Evolutionary conservation across 1,140 invertebrate species (phyloP).

Genomic region (Zaprionus lachaisei): DNA sequence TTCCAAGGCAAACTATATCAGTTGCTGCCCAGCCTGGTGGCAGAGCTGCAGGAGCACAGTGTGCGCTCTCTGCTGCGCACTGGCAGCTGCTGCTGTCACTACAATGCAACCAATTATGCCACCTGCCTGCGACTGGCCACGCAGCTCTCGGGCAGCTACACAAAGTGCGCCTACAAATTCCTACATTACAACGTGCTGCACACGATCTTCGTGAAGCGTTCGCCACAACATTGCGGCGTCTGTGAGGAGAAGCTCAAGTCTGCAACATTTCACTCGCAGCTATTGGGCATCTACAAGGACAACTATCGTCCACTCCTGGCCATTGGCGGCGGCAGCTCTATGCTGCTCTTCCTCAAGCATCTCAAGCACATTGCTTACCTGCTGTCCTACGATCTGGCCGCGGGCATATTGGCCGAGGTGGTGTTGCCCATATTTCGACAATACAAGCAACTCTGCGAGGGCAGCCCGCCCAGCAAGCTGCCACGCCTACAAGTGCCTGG

Average conservation of each 20-base stretch:
- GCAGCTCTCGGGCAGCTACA: conserved; percentile 54
- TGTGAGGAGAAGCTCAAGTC: conserved; percentile 78
- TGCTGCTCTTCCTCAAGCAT: conserved; percentile 74
- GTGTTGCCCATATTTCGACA: conserved; percentile 74
- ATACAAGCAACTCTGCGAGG: conserved; percentile 57
- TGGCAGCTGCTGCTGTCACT: conserved; percentile 79
- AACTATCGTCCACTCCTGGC: conserved; percentile 51
- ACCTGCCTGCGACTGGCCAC: conserved; percentile 60
- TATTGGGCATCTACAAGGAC: conserved; percentile 66
- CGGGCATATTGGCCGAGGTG: conserved; percentile 74
- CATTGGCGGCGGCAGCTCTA: conserved; percentile 17
- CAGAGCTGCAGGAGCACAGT: conserved; percentile 66
- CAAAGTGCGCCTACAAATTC: conserved; percentile 79
- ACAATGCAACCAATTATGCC: conserved; percentile 58
- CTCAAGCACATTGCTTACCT: conserved; percentile 74
- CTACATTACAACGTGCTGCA: conserved; percentile 69
- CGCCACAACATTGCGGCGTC: conserved; percentile 49
- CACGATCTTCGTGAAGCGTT: conserved; percentile 65
- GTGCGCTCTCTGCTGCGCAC: conserved; percentile 64
- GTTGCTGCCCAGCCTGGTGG: conserved; percentile 53
- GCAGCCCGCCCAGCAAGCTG: conserved; percentile 25
- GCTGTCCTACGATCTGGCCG: conserved; percentile 67
- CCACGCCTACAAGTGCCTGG: conserved; percentile 37
- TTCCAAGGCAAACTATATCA: conserved; percentile 73
- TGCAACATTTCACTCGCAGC: conserved; percentile 55